Percentiles rank a stretch among this genome's conserved stretches.
Evolutionary conservation across 2,113 vertebrate species (phyloP).

Genomic region (Antennarius striatus): DNA sequence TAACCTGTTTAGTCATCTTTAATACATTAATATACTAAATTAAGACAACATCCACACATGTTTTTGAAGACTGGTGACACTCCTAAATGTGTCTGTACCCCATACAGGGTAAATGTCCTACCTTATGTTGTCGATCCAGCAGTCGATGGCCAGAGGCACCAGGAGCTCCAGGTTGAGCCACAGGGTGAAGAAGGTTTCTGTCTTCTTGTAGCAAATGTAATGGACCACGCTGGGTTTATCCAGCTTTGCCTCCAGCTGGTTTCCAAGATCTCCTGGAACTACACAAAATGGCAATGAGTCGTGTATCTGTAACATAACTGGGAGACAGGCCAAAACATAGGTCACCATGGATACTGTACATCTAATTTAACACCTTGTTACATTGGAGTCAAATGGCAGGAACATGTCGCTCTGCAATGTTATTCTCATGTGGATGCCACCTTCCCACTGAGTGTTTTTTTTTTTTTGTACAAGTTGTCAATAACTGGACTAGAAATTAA

Average conservation of each 20-base stretch:
- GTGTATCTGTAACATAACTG: not conserved
- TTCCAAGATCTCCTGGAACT: conserved; percentile 97
- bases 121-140: conserved; percentile 99
- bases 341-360: too few relatives aligned
- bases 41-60: too few relatives aligned
- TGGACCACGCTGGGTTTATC: conserved; percentile 96
- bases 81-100: not conserved
- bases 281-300: conserved; percentile 2
- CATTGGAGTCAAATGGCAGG: not conserved
- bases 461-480: too few relatives aligned
- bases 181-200: conserved; percentile 90
- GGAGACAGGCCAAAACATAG: not conserved
- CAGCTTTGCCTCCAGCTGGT: conserved; percentile 95
- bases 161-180: conserved; percentile 97
- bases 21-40: not conserved
- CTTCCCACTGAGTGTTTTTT: too few relatives aligned
- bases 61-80: not conserved
- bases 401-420: too few relatives aligned
- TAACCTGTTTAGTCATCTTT: not conserved
- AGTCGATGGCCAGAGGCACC: conserved; percentile 93
- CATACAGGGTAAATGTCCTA: conserved; percentile 45
- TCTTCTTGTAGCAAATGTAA: conserved; percentile 96
- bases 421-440: too few relatives aligned
- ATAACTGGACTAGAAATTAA: too few relatives aligned
- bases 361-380: too few relatives aligned